Evolutionary conservation across 2,113 vertebrate species (phyloP).

Genomic region (Lycaon pictus): DNA sequence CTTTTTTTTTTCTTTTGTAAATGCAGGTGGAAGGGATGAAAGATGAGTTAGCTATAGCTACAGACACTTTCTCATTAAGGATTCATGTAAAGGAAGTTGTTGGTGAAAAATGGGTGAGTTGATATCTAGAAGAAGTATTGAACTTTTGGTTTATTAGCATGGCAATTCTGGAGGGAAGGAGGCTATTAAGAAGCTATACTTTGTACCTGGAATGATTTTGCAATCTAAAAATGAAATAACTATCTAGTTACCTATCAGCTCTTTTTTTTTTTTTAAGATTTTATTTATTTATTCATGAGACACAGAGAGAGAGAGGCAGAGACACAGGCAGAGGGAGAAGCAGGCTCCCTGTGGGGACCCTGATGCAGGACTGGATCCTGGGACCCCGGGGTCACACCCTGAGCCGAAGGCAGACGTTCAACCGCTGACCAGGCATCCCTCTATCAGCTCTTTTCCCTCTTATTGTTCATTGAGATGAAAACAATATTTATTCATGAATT

Average conservation of each 20-base stretch:
- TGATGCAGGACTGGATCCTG: too few species aligned
- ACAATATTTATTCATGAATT: neutral
- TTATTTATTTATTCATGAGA: too few species aligned
- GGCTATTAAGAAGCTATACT: neutral
- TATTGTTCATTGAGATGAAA: constrained; percentile 14
- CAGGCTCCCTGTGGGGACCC: too few species aligned
- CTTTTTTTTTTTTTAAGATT: too few species aligned
- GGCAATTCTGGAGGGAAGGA: neutral
- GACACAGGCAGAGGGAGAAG: too few species aligned
- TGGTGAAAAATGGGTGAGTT: neutral
- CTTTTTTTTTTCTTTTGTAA: neutral
- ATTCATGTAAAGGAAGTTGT: neutral
- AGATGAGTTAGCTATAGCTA: neutral
- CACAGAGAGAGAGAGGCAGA: too few species aligned
- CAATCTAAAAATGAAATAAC: neutral
- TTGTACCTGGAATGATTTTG: neutral
- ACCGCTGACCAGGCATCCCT: too few species aligned
- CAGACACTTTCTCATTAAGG: neutral
- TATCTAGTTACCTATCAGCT: neutral
- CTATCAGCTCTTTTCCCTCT: neutral
- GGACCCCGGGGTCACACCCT: too few species aligned
- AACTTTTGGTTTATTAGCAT: neutral
- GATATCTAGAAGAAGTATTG: neutral
- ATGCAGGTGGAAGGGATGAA: neutral
- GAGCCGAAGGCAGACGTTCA: too few species aligned